Base-by-base conservation (phyloP, 2,888 invertebrate genomes). In the Nephrotoma guestfalica region DNA sequence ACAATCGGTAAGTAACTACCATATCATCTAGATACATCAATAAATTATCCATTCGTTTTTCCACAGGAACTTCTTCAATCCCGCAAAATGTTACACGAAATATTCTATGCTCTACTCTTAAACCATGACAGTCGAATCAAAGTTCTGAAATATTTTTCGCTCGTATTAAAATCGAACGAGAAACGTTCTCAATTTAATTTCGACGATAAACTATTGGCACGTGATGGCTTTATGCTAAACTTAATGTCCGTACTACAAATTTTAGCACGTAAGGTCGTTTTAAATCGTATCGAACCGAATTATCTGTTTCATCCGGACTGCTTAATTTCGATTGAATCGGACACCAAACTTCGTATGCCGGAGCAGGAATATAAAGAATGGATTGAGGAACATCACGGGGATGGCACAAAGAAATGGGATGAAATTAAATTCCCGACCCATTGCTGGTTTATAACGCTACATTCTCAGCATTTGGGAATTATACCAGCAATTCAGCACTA, bases 211-310 rank as follows among this genome's bases (percentile, higher is more conserved):
- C 93, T 96, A 1, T 93, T 98, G 0, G 97, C 98, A 11, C 96
- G 97, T 5, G 98, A 99, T 91, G 99, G 99, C 0, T 98, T 98
- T 91, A 97, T 99, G 96, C 92, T 99, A 89, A 99, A 99, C 92
- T 92, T 99, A 18, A 94, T 98, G 89, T 96, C 96, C 86, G 96
- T 98, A 30, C 92, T 99, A 88, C 99, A 99, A 90, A 94, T 96
- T 91, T 93, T 99, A 40, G 96, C 98, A 0, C 94, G 96, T 13
- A 97, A 98, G 91, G 96, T 99, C 86, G 97, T 96, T 91, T 91
- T 98, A 88, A 96, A 97, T 90, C 97, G 97, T 89, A 95, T 99
- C 88, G 97, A 98, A 91, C 94, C 95, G 0, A 92, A 95, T 89
- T 99, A 98, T 92, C 96, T 97, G 43, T 98, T 97, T 92, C 96